A percentile compares a stretch with the other conserved stretches of the same genome.
Evolutionary conservation across 2,797 vertebrate genomes (phyloP).

Genomic region (Helostoma temminkii): DNA sequence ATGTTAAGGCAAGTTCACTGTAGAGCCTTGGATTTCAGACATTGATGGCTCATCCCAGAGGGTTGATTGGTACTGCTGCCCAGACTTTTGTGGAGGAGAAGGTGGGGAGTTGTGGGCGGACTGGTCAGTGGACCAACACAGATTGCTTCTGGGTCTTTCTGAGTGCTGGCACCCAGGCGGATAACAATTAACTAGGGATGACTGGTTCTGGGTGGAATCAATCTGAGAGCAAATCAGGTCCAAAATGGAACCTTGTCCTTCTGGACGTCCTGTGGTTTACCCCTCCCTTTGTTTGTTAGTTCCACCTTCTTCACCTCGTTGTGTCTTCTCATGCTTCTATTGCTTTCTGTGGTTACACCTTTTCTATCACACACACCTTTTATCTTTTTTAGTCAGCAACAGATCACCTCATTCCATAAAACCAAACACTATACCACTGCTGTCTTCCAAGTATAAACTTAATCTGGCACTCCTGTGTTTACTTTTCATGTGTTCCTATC

Average conservation of each 20-base stretch:
- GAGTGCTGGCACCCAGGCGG: conserved; percentile 44
- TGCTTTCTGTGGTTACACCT: background rate
- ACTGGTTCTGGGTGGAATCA: conserved; percentile 50
- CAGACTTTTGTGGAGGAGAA: conserved; percentile 7
- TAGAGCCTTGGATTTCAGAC: conserved; percentile 19
- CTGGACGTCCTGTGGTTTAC: no score
- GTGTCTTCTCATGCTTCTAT: background rate
- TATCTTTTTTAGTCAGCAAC: no score
- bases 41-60: conserved; percentile 10
- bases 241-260: conserved; percentile 44
- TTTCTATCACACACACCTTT: background rate
- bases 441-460: conserved; percentile 28
- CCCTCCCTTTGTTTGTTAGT: background rate
- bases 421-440: background rate
- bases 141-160: conserved; percentile 52
- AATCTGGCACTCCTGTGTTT: conserved; percentile 18
- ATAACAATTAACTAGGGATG: conserved; percentile 54
- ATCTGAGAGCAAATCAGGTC: conserved; percentile 42
- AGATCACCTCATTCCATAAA: no score
- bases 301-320: background rate
- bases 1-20: conserved; percentile 27
- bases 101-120: conserved; percentile 23
- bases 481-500: conserved; percentile 8
- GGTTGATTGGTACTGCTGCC: conserved; percentile 15
- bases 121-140: conserved; percentile 46